phyloP scores from a whole-genome alignment of 2,113 vertebrate genomes.

The Petroica traversi region DNA sequence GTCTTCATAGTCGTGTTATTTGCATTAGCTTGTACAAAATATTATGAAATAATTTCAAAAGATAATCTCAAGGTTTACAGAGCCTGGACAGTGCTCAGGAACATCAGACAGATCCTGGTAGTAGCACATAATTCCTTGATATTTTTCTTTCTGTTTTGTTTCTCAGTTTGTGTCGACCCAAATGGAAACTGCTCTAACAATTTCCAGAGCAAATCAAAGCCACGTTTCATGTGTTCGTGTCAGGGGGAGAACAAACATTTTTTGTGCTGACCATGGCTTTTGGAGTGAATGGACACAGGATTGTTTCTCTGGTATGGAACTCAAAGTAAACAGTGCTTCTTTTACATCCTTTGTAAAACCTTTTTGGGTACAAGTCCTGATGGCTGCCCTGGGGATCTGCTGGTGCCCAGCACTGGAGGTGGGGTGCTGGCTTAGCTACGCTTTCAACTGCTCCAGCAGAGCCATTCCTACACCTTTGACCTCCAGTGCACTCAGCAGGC shows the following conservation, averaged over 20 bases:
- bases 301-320: conserved; percentile 71
- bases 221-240: conserved; percentile 59
- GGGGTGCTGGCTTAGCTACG: not conserved
- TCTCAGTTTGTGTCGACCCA: conserved; percentile 59
- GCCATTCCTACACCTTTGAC: not conserved
- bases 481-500: not conserved
- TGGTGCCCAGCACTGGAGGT: not conserved
- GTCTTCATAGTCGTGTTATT: not conserved
- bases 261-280: conserved; percentile 74
- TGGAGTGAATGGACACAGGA: conserved; percentile 78
- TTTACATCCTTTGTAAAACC: not conserved
- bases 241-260: conserved; percentile 69
- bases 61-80: not conserved
- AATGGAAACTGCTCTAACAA: conserved; percentile 29
- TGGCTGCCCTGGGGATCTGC: not conserved
- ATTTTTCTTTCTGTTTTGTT: not conserved
- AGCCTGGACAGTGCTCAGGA: not conserved
- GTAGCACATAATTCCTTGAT: not conserved
- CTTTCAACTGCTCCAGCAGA: not conserved
- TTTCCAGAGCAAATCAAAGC: conserved; percentile 55
- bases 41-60: not conserved
- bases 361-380: not conserved
- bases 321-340: not conserved
- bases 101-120: not conserved
- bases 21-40: not conserved